These are phyloP conservation scores for Cryptoleucopteryx plumbea DNA, from an alignment of 2,113 vertebrate species.

Conservation along the genomic window DNA sequence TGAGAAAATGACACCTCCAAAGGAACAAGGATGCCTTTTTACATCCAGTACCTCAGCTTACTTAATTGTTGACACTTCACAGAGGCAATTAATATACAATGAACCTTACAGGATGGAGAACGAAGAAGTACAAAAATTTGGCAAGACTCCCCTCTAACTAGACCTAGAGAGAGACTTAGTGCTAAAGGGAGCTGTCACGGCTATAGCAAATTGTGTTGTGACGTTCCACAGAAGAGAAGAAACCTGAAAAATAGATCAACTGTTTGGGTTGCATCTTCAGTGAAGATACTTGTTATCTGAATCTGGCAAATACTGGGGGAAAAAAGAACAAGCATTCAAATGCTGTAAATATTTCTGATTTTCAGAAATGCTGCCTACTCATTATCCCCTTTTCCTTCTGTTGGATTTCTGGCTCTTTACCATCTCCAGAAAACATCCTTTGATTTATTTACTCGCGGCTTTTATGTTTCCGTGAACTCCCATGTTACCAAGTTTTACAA, in stretches of 20 bases:
- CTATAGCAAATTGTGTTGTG: background rate
- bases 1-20: too few species aligned
- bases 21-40: too few species aligned
- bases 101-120: constrained; percentile 1
- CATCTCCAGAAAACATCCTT: background rate
- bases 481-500: background rate
- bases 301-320: background rate
- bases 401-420: background rate
- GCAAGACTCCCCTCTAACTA: background rate
- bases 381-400: background rate
- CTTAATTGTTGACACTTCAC: background rate
- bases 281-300: background rate
- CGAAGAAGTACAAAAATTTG: background rate
- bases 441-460: background rate
- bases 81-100: constrained; percentile 14
- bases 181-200: background rate
- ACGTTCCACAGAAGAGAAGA: background rate
- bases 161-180: background rate
- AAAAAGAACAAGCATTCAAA: background rate
- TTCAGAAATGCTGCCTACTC: background rate
- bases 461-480: background rate
- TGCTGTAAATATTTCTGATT: background rate
- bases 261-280: background rate
- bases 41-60: too few species aligned
- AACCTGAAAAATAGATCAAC: background rate